These are phyloP conservation scores for Gopherus flavomarginatus DNA, from an alignment of 2,113 vertebrate genomes.

Conservation along the genomic window DNA sequence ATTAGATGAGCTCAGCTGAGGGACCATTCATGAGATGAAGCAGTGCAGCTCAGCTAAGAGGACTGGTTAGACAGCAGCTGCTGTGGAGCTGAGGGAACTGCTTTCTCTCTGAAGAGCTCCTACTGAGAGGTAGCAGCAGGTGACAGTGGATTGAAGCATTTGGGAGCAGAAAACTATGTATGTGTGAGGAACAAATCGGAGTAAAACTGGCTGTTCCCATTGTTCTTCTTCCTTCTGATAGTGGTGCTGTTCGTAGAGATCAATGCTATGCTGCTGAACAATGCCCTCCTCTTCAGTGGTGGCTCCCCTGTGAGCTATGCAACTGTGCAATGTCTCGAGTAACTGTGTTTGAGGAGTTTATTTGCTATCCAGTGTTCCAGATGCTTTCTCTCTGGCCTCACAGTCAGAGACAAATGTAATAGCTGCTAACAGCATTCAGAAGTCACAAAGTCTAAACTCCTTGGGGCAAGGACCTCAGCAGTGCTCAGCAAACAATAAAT, in stretches of 20 bases:
- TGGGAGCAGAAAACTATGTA: not conserved
- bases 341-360: not conserved
- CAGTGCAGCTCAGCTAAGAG: fast-evolving
- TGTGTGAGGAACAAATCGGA: not conserved
- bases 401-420: not conserved
- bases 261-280: not conserved
- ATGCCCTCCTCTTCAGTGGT: not conserved
- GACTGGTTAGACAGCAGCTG: not conserved
- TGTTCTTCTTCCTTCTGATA: not conserved
- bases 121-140: not conserved
- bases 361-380: not conserved
- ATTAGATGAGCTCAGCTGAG: not conserved
- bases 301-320: not conserved
- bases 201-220: not conserved
- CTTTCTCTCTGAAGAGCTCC: not conserved
- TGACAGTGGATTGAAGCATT: not conserved
- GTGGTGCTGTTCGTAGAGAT: not conserved
- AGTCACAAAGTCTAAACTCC: not conserved
- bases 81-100: not conserved
- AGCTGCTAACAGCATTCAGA: not conserved
- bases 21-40: not conserved
- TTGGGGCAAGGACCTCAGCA: not conserved
- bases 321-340: not conserved
- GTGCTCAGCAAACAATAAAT: not conserved
- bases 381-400: not conserved